Evolutionary conservation across 92 coral and sea anemone genomes (phyloP), one percentile per base, ranked within the genome.

Genomic region (Anthopleura xanthogrammica): DNA sequence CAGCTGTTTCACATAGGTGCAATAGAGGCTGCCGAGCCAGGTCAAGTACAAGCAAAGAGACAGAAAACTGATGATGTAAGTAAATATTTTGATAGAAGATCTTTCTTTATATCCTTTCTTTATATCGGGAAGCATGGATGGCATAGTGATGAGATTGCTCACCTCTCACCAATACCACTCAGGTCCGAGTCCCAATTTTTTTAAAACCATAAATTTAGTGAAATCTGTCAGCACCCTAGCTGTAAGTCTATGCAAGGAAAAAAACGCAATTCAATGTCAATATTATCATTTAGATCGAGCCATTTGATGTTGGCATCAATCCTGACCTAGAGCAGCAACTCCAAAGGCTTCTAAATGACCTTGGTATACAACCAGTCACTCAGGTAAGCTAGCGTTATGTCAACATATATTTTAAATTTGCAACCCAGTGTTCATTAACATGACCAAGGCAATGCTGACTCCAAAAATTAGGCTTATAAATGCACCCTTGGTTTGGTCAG

Each of bases 1-100:
- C 99, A 97, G 86, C 84, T 97, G 80, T 97, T 97, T 52, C 99
- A 97, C 81, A 88, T 97, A 83, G 99, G 99, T 83, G 99, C 91
- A 6, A 83, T 97, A 41, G 99, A 97, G 78, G 95, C 97, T 64
- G 99, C 99, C 10, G 99, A 94, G 80, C 95, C 95, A 66, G 99
- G 99, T 9, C 99, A 97, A 50, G 41, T 92, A 77, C 95, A 92
- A 70, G 98, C 98, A 17, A 97, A 97, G 85, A 97, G 86, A 82
- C 88, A 83, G 85, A 97, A 97, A 68, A 89, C 91, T 40, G 99
- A 97, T 86, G 99, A 97, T 82, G 98, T 95, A 81, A 80, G 92
- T 79, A 29, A 29, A 29, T 29, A 29, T 29, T 29, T 29, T 29
- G 36, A 29, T 29, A 29, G 36, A 0, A 29, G 36, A 29, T 29